A percentile compares a stretch with the other conserved stretches of the same genome.
Conservation (phyloP, 1,140 invertebrate species). For the Brachystomella parvula region DNA sequence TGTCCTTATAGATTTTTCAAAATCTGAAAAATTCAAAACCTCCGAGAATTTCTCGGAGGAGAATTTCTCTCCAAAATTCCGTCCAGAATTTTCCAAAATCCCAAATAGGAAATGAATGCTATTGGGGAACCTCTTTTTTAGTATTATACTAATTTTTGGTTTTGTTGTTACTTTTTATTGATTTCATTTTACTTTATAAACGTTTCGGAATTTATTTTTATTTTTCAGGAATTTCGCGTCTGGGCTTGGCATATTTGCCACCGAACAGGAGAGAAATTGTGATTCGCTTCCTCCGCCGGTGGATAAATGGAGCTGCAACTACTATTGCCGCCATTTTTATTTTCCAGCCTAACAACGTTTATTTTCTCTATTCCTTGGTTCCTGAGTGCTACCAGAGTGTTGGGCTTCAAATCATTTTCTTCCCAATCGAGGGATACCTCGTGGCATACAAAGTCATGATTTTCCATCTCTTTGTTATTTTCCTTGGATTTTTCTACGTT, state of each 20-base stretch:
- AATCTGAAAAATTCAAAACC: no score
- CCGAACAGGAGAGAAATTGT: not conserved
- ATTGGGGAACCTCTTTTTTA: no score
- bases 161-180: no score
- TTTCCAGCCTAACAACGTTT: not conserved
- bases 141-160: no score
- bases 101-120: no score
- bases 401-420: not conserved
- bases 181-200: no score
- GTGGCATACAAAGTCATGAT: slow-evolving; percentile 6
- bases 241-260: not conserved
- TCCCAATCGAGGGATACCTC: not conserved
- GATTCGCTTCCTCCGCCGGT: not conserved
- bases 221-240: not conserved
- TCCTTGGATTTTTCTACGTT: slow-evolving; percentile 2
- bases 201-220: not conserved
- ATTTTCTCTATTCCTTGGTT: not conserved
- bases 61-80: no score
- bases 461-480: not conserved
- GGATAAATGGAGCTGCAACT: not conserved
- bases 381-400: not conserved
- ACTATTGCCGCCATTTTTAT: not conserved
- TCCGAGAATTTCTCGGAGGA: no score
- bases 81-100: no score
- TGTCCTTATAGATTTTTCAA: no score